phyloP scores from a whole-genome alignment of 2,797 vertebrate species.

The Sylvia borin region DNA sequence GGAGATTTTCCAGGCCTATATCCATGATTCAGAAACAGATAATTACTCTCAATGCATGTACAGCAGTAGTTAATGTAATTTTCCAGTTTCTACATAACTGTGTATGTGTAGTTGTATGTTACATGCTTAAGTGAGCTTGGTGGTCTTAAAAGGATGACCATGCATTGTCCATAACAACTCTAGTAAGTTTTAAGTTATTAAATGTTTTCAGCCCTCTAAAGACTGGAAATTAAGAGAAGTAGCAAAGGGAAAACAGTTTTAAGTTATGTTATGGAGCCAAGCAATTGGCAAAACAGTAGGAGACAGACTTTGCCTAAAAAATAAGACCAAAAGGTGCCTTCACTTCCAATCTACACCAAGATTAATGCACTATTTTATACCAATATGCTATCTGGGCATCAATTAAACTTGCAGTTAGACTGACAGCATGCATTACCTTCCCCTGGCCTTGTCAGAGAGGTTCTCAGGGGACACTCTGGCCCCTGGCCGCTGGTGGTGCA shows the following conservation, averaged over 20 bases:
- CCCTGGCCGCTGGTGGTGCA: slow-evolving; percentile 88
- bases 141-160: not conserved
- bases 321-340: not conserved
- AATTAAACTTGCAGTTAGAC: not conserved
- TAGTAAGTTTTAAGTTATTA: not conserved
- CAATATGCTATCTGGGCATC: not conserved
- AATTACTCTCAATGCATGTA: not conserved
- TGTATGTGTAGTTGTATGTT: not conserved
- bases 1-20: slow-evolving; percentile 94
- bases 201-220: not conserved
- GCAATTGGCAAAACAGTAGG: not conserved
- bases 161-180: not conserved
- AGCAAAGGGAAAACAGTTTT: not conserved
- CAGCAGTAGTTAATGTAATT: not conserved
- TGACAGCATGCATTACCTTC: slow-evolving; percentile 80
- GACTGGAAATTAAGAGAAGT: not conserved
- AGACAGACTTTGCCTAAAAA: not conserved
- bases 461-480: slow-evolving; percentile 93
- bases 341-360: not conserved
- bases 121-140: not conserved
- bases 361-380: not conserved
- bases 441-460: slow-evolving; percentile 87
- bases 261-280: not conserved
- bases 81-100: not conserved
- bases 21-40: not conserved